Conservation (phyloP, 2,113 vertebrate species). For the Chaetodon trifascialis region DNA sequence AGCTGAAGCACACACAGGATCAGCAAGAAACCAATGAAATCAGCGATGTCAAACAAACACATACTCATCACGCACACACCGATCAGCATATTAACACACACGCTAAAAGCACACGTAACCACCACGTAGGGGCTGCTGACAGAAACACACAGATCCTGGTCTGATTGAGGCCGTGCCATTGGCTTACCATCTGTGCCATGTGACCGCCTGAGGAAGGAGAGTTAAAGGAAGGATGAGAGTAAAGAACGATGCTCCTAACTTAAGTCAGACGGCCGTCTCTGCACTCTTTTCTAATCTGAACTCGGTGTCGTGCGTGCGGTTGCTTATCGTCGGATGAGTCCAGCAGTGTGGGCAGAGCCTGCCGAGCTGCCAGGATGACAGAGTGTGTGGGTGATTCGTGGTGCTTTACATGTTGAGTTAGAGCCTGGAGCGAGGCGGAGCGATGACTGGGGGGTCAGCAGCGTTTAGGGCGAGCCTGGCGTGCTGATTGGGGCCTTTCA, state of each 20-base stretch:
- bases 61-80: slow-evolving; percentile 48
- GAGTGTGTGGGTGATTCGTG: slow-evolving; percentile 26
- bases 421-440: slow-evolving; percentile 13
- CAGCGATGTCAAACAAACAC: slow-evolving; percentile 45
- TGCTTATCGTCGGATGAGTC: slow-evolving; percentile 3
- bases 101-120: slow-evolving; percentile 37
- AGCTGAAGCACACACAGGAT: slow-evolving; percentile 39
- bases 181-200: slow-evolving; percentile 76
- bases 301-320: slow-evolving; percentile 27
- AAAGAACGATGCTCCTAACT: slow-evolving; percentile 39
- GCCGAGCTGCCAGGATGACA: slow-evolving; percentile 1
- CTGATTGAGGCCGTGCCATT: slow-evolving; percentile 60
- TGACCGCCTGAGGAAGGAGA: slow-evolving; percentile 49
- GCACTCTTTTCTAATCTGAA: slow-evolving; percentile 48
- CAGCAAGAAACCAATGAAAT: slow-evolving; percentile 53
- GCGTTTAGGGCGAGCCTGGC: slow-evolving; percentile 10
- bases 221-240: slow-evolving; percentile 19
- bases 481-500: slow-evolving; percentile 36
- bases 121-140: slow-evolving; percentile 16
- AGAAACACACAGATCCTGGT: slow-evolving; percentile 50
- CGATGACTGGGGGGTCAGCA: not conserved
- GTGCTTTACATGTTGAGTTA: slow-evolving; percentile 30
- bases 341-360: slow-evolving; percentile 25
- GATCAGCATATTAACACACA: slow-evolving; percentile 31
- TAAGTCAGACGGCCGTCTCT: slow-evolving; percentile 42